Base-by-base conservation (phyloP, 2,797 vertebrate species). In the Mycteria americana region DNA sequence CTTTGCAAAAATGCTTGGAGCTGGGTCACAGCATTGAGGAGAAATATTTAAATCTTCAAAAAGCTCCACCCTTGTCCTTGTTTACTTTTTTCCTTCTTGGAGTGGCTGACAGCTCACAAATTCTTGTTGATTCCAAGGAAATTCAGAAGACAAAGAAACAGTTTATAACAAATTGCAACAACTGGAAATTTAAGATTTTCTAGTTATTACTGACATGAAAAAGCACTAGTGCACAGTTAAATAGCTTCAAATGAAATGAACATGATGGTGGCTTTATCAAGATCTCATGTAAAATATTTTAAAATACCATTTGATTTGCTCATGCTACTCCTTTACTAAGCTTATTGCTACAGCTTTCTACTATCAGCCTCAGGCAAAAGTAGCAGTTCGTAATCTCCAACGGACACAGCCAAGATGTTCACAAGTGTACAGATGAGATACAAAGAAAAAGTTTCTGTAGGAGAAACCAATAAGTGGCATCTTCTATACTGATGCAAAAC, bases 51-150 rank as follows among this genome's bases (percentile, higher is more conserved):
- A 83, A 89, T 84, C 89, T 92, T 81, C 70, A 31, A 68, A 88
- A 94, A 86, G 92, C 73, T 91, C 93, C 94, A 92, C 88, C 96
- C 93, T 80, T 81, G 83, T 65, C 80, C 75, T 86, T 93, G 95
- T 97, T 96, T 97, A 94, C 74, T 95, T 89, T 88, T 60, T 77
- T 57, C 79, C 77, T 97, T 94, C 86, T 92, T 81, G 93, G 75
- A 81, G 78, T 9, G 39, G 83, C 84, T 85, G 87, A 95, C 78
- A 65, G 86, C 89, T 94, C 85, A 89, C 89, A 88, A 89, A 95
- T 91, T 85, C 94, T 86, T 93, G 72, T 88, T 88, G 92, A 86
- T 85, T 70, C 88, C 76, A 72, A 80, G 81, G 79, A 87, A 85
- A 89, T 83, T 83, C 78, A 73, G n/a, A 70, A 87, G 45, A 77